A percentile compares a stretch with the other conserved stretches of the same genome.
These are phyloP conservation scores for Poecilus cupreus DNA, from an alignment of 2,888 invertebrate genomes.

Conservation along the genomic window DNA sequence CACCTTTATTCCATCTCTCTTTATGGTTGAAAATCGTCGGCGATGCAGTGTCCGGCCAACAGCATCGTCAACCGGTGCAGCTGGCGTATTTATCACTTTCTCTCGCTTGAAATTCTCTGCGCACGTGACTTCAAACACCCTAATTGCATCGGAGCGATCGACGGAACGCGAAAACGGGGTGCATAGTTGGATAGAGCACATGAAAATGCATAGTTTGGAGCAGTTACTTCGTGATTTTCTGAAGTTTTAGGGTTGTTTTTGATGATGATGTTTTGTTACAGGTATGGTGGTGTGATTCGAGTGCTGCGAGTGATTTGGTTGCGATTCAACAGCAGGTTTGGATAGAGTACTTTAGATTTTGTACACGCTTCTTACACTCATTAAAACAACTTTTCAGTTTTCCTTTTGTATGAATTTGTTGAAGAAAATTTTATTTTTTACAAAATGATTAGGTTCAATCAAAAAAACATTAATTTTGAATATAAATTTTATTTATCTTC, in stretches of 20 bases:
- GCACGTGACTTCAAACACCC: slow-evolving; percentile 42
- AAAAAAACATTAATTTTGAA: too few species aligned
- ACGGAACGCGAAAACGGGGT: background rate
- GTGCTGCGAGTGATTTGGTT: background rate
- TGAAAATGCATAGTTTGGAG: slow-evolving; percentile 12
- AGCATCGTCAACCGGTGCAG: slow-evolving; percentile 28
- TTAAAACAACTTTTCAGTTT: too few species aligned
- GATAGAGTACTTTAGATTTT: too few species aligned
- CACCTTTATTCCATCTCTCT: background rate
- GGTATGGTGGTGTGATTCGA: slow-evolving; percentile 23
- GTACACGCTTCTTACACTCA: too few species aligned
- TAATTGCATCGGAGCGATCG: slow-evolving; percentile 12
- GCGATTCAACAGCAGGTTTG: background rate
- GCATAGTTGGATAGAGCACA: slow-evolving; percentile 26
- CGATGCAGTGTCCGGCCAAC: background rate
- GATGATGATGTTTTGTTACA: slow-evolving; percentile 43
- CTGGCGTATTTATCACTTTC: slow-evolving; percentile 55
- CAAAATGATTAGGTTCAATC: too few species aligned
- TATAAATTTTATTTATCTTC: too few species aligned
- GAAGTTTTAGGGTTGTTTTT: background rate
- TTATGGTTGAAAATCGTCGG: slow-evolving; percentile 1
- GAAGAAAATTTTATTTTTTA: too few species aligned
- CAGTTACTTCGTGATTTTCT: background rate
- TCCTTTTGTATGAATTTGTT: too few species aligned
- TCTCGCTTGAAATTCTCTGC: slow-evolving; percentile 40